Base-by-base conservation (phyloP, 2,888 invertebrate species). In the Cactoblastis cactorum region DNA sequence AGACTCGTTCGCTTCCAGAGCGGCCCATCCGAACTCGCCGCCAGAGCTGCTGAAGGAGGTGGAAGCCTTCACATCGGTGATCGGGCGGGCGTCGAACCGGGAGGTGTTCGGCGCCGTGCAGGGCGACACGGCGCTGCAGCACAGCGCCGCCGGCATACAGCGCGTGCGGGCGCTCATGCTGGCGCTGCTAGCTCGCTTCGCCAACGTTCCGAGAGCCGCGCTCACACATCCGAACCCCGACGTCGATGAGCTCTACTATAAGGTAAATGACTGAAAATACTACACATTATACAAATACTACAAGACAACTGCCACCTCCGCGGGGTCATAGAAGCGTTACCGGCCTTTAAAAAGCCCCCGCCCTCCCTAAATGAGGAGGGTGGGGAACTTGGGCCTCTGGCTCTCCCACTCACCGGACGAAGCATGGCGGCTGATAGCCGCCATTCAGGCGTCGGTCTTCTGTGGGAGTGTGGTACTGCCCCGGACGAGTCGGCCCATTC, bases 101-200 rank as follows among this genome's bases (percentile, higher is more conserved):
- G 87, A 80, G 49, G 80, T 82, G 65, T 68, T 73, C 71, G 81
- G 77, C 37, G 62, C 72, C 60, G 67, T 73, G 55, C 58, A 59
- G 14, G 64, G 63, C 35, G 83, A 80, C 59, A 70, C 80, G 12
- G 74, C 86, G 35, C 81, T 90, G 57, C 86, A 86, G 62, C 58
- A 85, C 49, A 72, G 85, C 52, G 90, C 92, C 0, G 91, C 92
- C 0, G 92, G 92, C 64, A 78, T 94, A 12, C 92, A 91, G 63
- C 91, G 95, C 1, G 85, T 97, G 53, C 95, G 94, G 68, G 92
- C 92, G 57, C 89, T 96, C 35, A 94, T 96, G 93, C 77, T 96
- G 51, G 92, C 93, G 0, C 86, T 97, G 47, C 89, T 96, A 56
- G 92, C 94, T 2, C 91, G 94, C 54, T 97, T 96, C 72, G 84